phyloP scores from a whole-genome alignment of 2,888 invertebrate genomes.

The Apoda limacodes region DNA sequence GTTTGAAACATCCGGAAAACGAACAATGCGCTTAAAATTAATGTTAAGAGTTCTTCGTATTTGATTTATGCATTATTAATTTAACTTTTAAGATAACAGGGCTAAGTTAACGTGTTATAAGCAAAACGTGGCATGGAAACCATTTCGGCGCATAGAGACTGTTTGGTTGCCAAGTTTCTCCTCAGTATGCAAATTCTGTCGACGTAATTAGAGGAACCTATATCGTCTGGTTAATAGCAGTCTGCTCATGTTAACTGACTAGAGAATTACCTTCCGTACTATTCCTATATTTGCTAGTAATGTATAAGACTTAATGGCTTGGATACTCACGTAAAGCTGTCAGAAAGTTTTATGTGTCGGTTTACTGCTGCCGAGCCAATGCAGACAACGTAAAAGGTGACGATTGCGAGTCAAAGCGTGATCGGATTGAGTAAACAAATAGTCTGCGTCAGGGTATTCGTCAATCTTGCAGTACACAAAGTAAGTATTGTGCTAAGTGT shows the following conservation, averaged over 20 bases:
- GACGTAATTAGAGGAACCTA: conserved; percentile 45
- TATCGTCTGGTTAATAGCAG: conserved; percentile 37
- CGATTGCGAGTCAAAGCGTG: conserved; percentile 59
- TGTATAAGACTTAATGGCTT: conserved; percentile 20
- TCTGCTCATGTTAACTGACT: conserved; percentile 35
- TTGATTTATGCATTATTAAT: conserved; percentile 27
- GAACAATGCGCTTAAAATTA: conserved; percentile 43
- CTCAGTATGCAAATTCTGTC: conserved; percentile 44
- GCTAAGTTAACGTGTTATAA: no score
- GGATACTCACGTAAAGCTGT: conserved; percentile 27
- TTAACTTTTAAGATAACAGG: no score
- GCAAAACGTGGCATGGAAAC: conserved; percentile 22
- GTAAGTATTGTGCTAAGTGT: conserved; percentile 50
- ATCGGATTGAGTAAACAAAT: conserved; percentile 64
- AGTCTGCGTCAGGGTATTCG: conserved; percentile 54
- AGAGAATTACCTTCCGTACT: conserved; percentile 29
- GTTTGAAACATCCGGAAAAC: conserved; percentile 55
- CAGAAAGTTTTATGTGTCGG: conserved; percentile 43
- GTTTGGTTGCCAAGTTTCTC: conserved; percentile 46
- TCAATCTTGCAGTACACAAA: conserved; percentile 57
- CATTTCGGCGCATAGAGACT: conserved; percentile 33
- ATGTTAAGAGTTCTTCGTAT: conserved; percentile 24
- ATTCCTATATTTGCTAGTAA: conserved; percentile 23
- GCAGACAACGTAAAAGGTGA: conserved; percentile 49
- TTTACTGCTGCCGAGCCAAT: conserved; percentile 44